Base-by-base conservation (phyloP, 2,113 vertebrate genomes). In the Zosterops japonicus region DNA sequence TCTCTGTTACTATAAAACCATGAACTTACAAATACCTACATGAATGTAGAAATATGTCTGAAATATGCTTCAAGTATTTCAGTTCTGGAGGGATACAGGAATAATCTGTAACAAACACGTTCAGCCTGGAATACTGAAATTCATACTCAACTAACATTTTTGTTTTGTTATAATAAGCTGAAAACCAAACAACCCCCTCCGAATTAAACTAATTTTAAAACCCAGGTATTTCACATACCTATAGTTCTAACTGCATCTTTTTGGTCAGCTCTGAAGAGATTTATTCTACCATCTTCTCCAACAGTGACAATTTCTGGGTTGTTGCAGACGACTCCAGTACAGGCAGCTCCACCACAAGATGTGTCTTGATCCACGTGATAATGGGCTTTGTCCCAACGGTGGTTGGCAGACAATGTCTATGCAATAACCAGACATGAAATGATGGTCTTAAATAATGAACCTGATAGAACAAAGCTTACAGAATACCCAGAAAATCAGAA, bases 201-300 rank as follows among this genome's bases (percentile, higher is more conserved):
- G 42, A 72, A 75, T 2, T 15, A 47, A 71, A 65, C 24, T 52
- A 36, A 46, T 50, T 47, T 31, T 33, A 55, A 29, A 78, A 11
- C 3, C 31, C 3, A 69, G 44, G 14, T 57, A 87, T 31, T 76
- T 81, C 22, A 79, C 55, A 87, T 96, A 99, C 99, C 99, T 97
- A 99, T 99, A 70, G 98, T 98, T 90, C 98, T 98, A 52, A 97
- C 79, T 56, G 98, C 95, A 93, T 98, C 98, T 94, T 98, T 99
- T 81, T 98, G 98, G 88, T 99, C 99, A 22, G 97, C 98, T 97
- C 98, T 98, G 95, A 99, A 99, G 89, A 99, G 96, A 88, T 99
- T 98, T 93, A 99, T 98, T 91, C 98, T 98, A 28, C 99, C 99
- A 56, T 99, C 99, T 96, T 99, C 99, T 29, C 99, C 99, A 15